Conservation (phyloP, 1,140 invertebrate species). For the Lepidurus apus region DNA sequence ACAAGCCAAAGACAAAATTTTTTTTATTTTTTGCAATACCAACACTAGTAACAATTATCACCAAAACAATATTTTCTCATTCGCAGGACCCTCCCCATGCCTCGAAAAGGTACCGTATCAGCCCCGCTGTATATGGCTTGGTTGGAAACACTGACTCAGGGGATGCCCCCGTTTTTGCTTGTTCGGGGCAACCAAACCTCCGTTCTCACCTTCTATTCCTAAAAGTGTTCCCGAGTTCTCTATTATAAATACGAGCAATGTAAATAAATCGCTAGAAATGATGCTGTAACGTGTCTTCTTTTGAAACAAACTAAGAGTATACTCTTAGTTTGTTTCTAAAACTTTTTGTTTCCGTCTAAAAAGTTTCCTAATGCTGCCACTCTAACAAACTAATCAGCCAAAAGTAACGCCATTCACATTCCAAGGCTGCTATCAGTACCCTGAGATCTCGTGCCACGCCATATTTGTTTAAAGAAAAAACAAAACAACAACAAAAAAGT, state of each 20-base stretch:
- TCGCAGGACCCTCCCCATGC: constrained; percentile 54
- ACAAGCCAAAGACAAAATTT: not conserved
- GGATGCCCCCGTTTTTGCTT: constrained; percentile 56
- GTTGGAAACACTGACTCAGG: constrained; percentile 53
- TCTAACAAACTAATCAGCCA: too few species aligned
- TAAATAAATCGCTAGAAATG: too few species aligned
- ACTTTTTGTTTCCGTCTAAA: too few species aligned
- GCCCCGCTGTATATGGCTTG: constrained; percentile 57
- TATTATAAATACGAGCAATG: too few species aligned
- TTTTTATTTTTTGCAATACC: not conserved
- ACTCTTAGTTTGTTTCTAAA: too few species aligned
- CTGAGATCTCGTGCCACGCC: too few species aligned
- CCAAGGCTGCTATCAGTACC: too few species aligned
- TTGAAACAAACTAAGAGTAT: too few species aligned
- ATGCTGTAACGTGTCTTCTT: too few species aligned
- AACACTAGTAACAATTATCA: not conserved
- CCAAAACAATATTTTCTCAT: constrained; percentile 30
- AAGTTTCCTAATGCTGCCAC: too few species aligned
- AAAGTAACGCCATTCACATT: too few species aligned
- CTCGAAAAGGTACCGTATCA: constrained; percentile 50
- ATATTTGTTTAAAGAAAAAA: too few species aligned
- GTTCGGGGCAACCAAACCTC: constrained; percentile 56
- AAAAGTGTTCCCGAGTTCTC: constrained; percentile 33
- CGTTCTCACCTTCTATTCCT: constrained; percentile 59
- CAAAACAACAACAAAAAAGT: not conserved